Evolutionary conservation across 2,797 vertebrate species (phyloP), one percentile per base, ranked within the genome.

Genomic region (Pelochelys cantorii): DNA sequence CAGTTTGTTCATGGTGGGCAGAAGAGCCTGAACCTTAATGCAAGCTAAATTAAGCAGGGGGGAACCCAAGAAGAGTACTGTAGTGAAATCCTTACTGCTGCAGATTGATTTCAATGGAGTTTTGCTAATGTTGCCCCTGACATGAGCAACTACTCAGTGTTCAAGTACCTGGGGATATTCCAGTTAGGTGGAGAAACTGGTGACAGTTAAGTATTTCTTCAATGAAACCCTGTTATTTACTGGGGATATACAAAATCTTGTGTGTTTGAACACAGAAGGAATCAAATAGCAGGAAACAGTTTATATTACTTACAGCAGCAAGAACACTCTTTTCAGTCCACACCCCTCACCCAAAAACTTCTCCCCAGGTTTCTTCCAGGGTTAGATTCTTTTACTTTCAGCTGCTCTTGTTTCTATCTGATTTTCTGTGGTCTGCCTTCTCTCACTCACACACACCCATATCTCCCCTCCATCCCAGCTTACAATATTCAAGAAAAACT

Each of bases 111-210:
- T 79, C 83, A 37, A 8, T 1, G 86, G 60, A 86, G 75, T 0
- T 0, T 4, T 27, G 25, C 2, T n/a, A 2, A n/a, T n/a, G 62
- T 65, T 65, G 31, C 29, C 60, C 25, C 59, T 17, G 29, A 62
- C 25, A 12, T 62, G 29, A 62, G 29, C 60, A 29, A 14, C 15
- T 65, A 65, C 31, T 29, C 15, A 65, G n/a, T n/a, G 15, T n/a
- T 65, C 62, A n/a, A 4, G 29, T 29, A 7, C 60, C 13, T 62
- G 60, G 60, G 60, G 29, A 62, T 15, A 29, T 62, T 62, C 60
- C 60, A 62, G 29, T 31, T 62, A 62, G 29, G 60, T 14, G 60
- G 29, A 62, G 60, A 62, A 62, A 62, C 15, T n/a, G 31, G 62
- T 65, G 31, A n/a, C 29, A 65, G 62, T 65, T 31, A 10, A 31